These are phyloP conservation scores for Crossocerus cetratus DNA, from an alignment of 2,888 invertebrate species.

Conservation along the genomic window DNA sequence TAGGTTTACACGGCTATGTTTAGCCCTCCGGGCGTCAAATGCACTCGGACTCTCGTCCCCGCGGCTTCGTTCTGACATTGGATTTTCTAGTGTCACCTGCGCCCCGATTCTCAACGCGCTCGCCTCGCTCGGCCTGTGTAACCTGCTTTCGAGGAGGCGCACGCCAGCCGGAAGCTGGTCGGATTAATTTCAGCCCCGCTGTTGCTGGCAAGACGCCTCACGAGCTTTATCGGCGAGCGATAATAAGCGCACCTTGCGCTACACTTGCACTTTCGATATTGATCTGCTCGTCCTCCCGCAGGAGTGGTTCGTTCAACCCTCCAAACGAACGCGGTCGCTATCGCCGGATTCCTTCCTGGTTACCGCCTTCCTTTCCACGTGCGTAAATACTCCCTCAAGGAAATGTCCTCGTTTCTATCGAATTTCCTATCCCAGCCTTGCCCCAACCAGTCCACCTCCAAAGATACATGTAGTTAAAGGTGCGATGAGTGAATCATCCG, in stretches of 20 bases:
- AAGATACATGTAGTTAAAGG: no score
- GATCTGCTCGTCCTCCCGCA: slow-evolving; percentile 38
- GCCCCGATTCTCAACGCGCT: no score
- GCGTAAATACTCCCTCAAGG: not conserved
- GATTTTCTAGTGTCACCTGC: slow-evolving; percentile 4
- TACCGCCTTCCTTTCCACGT: no score
- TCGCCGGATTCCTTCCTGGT: not conserved
- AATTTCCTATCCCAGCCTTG: not conserved
- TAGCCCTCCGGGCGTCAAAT: slow-evolving; percentile 55
- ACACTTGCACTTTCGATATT: slow-evolving; percentile 52
- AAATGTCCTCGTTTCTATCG: not conserved
- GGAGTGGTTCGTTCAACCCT: slow-evolving; percentile 49
- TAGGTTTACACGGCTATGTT: slow-evolving; percentile 59
- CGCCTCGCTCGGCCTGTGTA: not conserved
- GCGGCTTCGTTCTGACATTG: slow-evolving; percentile 41
- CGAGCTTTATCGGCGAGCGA: slow-evolving; percentile 3
- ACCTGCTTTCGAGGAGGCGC: not conserved
- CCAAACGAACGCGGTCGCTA: slow-evolving; percentile 8
- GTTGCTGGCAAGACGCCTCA: slow-evolving; percentile 2
- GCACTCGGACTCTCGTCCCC: slow-evolving; percentile 49
- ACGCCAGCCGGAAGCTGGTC: not conserved
- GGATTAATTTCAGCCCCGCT: slow-evolving; percentile 25
- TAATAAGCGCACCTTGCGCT: slow-evolving; percentile 34
- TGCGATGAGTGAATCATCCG: no score
- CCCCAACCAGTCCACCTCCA: no score